phyloP scores from a whole-genome alignment of 2,888 invertebrate species.

The Gibbula magus region DNA sequence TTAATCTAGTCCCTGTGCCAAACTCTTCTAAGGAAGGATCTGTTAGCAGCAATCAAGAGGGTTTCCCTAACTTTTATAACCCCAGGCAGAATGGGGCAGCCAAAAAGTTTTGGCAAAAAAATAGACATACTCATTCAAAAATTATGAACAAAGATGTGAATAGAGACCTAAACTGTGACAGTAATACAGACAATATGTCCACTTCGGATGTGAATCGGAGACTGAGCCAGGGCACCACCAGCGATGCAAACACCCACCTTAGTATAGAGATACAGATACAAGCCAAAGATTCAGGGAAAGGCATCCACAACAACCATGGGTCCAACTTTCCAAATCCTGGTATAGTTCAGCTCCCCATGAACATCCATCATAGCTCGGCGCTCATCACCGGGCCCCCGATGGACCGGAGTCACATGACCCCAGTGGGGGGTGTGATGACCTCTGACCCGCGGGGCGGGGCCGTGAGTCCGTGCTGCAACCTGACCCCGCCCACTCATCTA shows the following conservation, averaged over 20 bases:
- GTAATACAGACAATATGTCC: slow-evolving; percentile 54
- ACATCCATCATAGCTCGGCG: slow-evolving; percentile 11
- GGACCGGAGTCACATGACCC: slow-evolving; percentile 46
- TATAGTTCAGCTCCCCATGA: background rate
- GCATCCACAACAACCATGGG: background rate
- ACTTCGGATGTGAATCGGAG: slow-evolving; percentile 34
- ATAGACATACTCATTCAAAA: slow-evolving; percentile 66
- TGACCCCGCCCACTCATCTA: slow-evolving; percentile 34
- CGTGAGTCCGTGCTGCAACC: slow-evolving; percentile 32
- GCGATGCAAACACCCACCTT: slow-evolving; percentile 62
- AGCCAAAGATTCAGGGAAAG: slow-evolving; percentile 42
- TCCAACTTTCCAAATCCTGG: background rate
- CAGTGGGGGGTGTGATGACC: slow-evolving; percentile 35
- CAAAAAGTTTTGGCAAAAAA: slow-evolving; percentile 90
- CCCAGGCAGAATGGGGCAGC: slow-evolving; percentile 95
- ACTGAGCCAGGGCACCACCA: slow-evolving; percentile 53
- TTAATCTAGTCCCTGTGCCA: slow-evolving; percentile 65
- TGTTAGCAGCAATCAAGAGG: slow-evolving; percentile 41
- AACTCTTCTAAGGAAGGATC: slow-evolving; percentile 54
- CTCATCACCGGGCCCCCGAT: slow-evolving; percentile 17
- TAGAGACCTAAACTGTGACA: slow-evolving; percentile 61
- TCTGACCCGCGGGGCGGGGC: slow-evolving; percentile 26
- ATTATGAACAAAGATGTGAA: slow-evolving; percentile 67
- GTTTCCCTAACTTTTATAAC: slow-evolving; percentile 85
- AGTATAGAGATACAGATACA: slow-evolving; percentile 68